Percentiles rank a stretch among this genome's conserved stretches.
Evolutionary conservation across 2,797 vertebrate genomes (phyloP).

Genomic region (Pogoniulus pusillus): DNA sequence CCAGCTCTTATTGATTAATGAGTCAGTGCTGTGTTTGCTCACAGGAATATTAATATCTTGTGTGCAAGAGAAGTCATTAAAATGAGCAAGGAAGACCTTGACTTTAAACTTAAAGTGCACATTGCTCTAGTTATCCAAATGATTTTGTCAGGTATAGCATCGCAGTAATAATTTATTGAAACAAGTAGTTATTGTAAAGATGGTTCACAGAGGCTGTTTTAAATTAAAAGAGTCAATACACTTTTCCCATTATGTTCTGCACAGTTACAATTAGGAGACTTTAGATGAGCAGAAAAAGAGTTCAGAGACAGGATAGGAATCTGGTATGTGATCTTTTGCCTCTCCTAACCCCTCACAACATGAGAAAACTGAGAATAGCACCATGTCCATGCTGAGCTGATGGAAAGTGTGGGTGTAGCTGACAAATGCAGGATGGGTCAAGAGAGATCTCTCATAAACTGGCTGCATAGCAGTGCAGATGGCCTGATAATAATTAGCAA

Average conservation of each 20-base stretch:
- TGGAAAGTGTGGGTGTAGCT: background rate
- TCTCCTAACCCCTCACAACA: background rate
- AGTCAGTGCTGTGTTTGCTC: slow-evolving; percentile 84
- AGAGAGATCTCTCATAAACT: background rate
- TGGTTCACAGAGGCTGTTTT: slow-evolving; percentile 46
- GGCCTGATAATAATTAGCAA: slow-evolving; percentile 7
- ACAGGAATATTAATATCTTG: slow-evolving; percentile 85
- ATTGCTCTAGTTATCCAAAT: slow-evolving; percentile 58
- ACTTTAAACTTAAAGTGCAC: slow-evolving; percentile 76
- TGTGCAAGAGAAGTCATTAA: slow-evolving; percentile 85
- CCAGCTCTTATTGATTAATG: slow-evolving; percentile 88
- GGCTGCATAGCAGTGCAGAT: background rate
- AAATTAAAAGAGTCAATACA: slow-evolving; percentile 59
- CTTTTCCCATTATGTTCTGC: slow-evolving; percentile 41
- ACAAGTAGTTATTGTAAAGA: slow-evolving; percentile 55
- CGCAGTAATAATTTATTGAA: slow-evolving; percentile 68
- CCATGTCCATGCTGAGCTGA: background rate
- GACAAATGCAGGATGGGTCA: background rate
- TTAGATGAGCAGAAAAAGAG: slow-evolving; percentile 22
- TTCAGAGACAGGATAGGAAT: background rate
- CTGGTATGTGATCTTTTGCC: background rate
- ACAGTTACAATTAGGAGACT: slow-evolving; percentile 22
- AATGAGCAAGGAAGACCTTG: slow-evolving; percentile 86
- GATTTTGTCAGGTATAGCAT: slow-evolving; percentile 67
- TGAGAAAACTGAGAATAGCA: background rate